Evolutionary conservation across 2,113 vertebrate species (phyloP).

Genomic region (Synodontis membranacea): DNA sequence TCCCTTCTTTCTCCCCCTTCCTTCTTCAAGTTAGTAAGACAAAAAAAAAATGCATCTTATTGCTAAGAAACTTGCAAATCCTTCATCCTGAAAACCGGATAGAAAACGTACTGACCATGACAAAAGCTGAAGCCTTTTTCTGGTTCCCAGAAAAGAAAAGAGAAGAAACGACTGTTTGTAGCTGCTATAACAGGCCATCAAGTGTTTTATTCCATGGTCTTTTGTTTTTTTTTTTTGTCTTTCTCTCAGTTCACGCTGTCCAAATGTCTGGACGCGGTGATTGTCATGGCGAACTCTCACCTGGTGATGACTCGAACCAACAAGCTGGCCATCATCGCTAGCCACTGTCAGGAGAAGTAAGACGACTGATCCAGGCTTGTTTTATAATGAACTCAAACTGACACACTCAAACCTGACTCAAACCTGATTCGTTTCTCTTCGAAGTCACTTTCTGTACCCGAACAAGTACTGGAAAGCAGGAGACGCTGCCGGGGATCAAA

Average conservation of each 20-base stretch:
- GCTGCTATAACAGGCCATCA: neutral
- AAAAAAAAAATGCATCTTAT: neutral
- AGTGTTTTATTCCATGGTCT: no score
- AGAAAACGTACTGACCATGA: neutral
- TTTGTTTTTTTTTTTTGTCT: neutral
- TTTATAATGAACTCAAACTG: no score
- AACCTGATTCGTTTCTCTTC: neutral
- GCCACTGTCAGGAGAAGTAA: slow-evolving; percentile 93
- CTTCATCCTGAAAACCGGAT: neutral
- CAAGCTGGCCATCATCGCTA: slow-evolving; percentile 89
- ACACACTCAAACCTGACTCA: neutral
- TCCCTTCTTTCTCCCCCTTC: neutral
- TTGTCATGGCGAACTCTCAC: slow-evolving; percentile 93
- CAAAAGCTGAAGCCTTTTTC: neutral
- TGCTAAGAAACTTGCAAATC: neutral
- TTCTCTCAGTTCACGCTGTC: slow-evolving; percentile 84
- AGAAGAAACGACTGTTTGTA: no score
- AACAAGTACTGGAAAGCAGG: slow-evolving; percentile 76
- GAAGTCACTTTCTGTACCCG: slow-evolving; percentile 90
- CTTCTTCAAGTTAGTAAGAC: neutral
- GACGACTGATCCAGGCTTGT: neutral
- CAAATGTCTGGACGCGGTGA: slow-evolving; percentile 88
- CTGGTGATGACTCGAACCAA: slow-evolving; percentile 87
- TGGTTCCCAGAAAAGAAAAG: no score
- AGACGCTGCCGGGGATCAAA: slow-evolving; percentile 77